Conservation (phyloP, 1,140 invertebrate species). For the Marisa cornuarietis region DNA sequence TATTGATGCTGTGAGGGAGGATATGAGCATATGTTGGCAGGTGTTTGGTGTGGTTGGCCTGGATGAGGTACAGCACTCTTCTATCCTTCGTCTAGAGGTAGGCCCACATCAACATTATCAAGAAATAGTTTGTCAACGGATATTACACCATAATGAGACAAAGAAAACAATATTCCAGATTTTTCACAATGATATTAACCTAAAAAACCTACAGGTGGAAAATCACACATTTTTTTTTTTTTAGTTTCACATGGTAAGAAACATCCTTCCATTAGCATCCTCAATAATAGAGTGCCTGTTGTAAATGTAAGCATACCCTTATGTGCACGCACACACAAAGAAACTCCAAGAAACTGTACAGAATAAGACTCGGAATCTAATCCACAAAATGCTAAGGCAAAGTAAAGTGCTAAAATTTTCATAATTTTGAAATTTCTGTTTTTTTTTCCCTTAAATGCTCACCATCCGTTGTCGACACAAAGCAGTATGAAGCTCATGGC, state of each 20-base stretch:
- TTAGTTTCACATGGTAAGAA: neutral
- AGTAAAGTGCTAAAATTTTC: neutral
- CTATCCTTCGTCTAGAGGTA: conserved; percentile 4
- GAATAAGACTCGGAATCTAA: neutral
- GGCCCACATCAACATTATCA: neutral
- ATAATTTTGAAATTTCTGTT: neutral
- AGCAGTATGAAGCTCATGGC: conserved; percentile 43
- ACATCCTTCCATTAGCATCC: neutral
- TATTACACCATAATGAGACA: neutral
- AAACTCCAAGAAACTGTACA: too few species aligned
- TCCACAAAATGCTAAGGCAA: neutral
- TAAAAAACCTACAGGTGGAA: neutral
- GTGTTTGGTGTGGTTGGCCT: conserved; percentile 6
- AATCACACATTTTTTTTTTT: neutral
- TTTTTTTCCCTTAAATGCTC: neutral
- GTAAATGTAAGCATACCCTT: too few species aligned
- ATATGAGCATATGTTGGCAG: conserved; percentile 36
- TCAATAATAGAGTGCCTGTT: too few species aligned
- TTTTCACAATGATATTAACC: neutral
- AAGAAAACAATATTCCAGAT: neutral
- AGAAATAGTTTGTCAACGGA: neutral
- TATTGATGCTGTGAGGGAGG: conserved; percentile 27
- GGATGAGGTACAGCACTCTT: conserved; percentile 30
- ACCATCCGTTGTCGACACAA: conserved; percentile 38
- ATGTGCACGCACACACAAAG: too few species aligned